These are phyloP conservation scores for Tanaodytes sp. DNA, from an alignment of 2,888 invertebrate species.

Conservation along the genomic window DNA sequence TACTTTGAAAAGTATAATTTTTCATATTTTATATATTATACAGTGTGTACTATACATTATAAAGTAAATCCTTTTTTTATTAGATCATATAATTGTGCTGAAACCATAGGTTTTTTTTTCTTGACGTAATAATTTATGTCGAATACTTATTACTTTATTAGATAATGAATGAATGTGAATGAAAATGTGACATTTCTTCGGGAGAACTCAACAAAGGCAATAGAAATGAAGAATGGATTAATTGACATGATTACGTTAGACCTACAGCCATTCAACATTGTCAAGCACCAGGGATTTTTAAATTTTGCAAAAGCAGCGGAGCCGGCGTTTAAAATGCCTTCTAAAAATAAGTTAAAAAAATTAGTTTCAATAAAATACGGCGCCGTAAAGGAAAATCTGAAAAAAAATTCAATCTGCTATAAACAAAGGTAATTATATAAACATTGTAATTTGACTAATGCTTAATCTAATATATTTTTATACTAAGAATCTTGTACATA, in stretches of 20 bases:
- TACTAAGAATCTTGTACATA: no score
- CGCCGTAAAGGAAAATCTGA: neutral
- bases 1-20: no score
- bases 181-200: no score
- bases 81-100: no score
- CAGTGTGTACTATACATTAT: no score
- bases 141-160: neutral
- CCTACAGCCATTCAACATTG: conserved; percentile 3
- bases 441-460: neutral
- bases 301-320: neutral
- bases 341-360: neutral
- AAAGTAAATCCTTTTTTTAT: no score
- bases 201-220: neutral
- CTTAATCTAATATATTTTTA: neutral
- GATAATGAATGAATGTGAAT: neutral
- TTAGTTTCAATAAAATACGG: conserved; percentile 1
- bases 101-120: no score
- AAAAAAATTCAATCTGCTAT: no score
- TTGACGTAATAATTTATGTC: no score
- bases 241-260: conserved; percentile 1
- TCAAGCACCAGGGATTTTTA: conserved; percentile 1
- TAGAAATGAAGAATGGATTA: neutral
- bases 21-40: no score
- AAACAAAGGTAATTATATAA: neutral
- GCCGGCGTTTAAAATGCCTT: conserved; percentile 5